Base-by-base conservation (phyloP, 2,113 vertebrate species). In the Caranx melampygus region DNA sequence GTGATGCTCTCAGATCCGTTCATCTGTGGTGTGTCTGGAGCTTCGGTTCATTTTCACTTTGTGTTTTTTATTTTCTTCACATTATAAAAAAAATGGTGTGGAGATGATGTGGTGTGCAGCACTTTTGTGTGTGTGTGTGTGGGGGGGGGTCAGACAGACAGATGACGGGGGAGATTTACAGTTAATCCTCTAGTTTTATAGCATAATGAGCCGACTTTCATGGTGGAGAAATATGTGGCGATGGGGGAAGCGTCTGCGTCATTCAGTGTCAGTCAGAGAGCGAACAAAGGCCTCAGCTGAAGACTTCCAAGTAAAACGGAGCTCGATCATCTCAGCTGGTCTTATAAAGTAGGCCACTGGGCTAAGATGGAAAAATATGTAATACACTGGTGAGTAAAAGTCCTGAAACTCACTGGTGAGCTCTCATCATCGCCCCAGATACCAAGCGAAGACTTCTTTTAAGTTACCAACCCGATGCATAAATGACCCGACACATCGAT, bases 121-220 rank as follows among this genome's bases (percentile, higher is more conserved):
- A 34, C 73, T 82, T 80, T 75, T 26, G 26, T 26, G 26, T 26
- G 26, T 26, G 26, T 26, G 26, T 26, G 26, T 26, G 26, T 26
- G 1, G 26, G 26, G 26, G 26, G 26, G 26, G 26, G 26, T 26
- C 44, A 63, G 35, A n/a, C n/a, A 64, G 65, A 78, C 18, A 31
- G 26, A 77, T 49, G 47, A 78, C 44, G 10, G 1, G n/a, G 1
- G 33, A 72, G 81, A 82, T 61, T 83, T 82, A 61, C 33, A 59
- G 37, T 40, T 37, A 65, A 77, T 76, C 49, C 58, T 73, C 18
- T 26, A 71, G 42, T 76, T 69, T 82, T 80, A 79, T 37, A 7
- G 61, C 35, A 64, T 57, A 79, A 75, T 79, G 60, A 82, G 26
- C 55, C 44, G 34, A 67, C 65, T 58, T 59, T 67, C 3, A 72